Conservation (phyloP, 2,888 invertebrate genomes). For the Blastobasis lacticolella region DNA sequence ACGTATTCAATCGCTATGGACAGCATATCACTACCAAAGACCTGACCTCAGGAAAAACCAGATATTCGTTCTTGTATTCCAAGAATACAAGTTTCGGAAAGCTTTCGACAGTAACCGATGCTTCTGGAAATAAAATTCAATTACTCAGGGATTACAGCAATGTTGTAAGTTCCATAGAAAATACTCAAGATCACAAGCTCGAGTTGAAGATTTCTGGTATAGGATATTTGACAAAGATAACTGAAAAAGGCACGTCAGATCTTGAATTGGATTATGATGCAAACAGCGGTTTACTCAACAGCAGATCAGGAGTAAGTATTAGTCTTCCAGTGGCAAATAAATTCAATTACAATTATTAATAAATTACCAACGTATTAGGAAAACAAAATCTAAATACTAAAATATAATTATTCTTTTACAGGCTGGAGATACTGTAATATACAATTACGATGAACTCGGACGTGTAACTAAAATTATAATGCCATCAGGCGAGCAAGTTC, state of each 20-base stretch:
- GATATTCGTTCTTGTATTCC: slow-evolving; percentile 97
- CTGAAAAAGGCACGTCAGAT: slow-evolving; percentile 91
- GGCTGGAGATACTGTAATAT: slow-evolving; percentile 91
- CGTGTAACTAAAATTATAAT: slow-evolving; percentile 89
- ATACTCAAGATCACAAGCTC: slow-evolving; percentile 94
- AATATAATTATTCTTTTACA: slow-evolving; percentile 36
- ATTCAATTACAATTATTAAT: no score
- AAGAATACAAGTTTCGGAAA: slow-evolving; percentile 97
- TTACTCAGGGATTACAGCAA: slow-evolving; percentile 94
- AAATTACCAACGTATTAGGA: neutral
- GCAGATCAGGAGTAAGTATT: slow-evolving; percentile 82
- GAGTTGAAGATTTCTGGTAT: slow-evolving; percentile 94
- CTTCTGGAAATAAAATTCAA: slow-evolving; percentile 93
- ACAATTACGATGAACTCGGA: slow-evolving; percentile 92
- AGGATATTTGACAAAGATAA: slow-evolving; percentile 90
- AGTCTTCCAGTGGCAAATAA: neutral
- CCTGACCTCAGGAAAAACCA: slow-evolving; percentile 93
- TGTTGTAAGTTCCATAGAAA: slow-evolving; percentile 94
- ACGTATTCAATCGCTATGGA: slow-evolving; percentile 95
- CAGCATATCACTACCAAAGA: slow-evolving; percentile 97
- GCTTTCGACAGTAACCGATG: slow-evolving; percentile 93
- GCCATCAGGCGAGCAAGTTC: slow-evolving; percentile 92
- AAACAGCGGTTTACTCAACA: slow-evolving; percentile 88
- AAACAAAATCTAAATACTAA: neutral
- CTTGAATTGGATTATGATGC: slow-evolving; percentile 94